Evolutionary conservation across 2,797 vertebrate species (phyloP), one percentile per base, ranked within the genome.

Genomic region (Podargus strigoides): DNA sequence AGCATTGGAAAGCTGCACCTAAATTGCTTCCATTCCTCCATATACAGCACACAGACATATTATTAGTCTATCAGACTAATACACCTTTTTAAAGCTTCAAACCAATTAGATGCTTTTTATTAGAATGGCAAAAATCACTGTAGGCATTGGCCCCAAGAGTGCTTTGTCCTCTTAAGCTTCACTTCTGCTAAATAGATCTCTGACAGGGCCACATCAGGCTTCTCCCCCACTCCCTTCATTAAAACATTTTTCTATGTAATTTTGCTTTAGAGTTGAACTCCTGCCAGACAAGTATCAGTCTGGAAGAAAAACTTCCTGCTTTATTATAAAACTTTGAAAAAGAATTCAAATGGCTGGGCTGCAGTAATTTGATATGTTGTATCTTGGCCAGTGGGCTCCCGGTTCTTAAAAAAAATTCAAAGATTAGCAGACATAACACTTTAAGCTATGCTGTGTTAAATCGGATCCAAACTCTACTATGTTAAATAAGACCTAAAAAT

Each of bases 221-320:
- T 89, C 39, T 58, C 5, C 18, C 42, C 0, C 0, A 34, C 37
- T 44, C 26, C 17, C 24, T 63, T 86, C 63, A 87, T 52, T 69
- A 84, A 39, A 91, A 39, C 14, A 84, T 78, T 91, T 85, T 92
- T 62, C 67, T 72, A 39, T 74, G 41, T 67, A 90, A 79, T 32
- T 66, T 56, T 86, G 47, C 63, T 87, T 95, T 63, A 73, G 41
- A 87, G 44, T 44, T 17, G 3, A 95, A 93, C 39, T 82, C 21
- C 18, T 75, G 81, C 73, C 95, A 89, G 84, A 27, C 23, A 73
- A 93, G 34, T 53, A 96, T 88, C 80, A 86, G 55, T 30, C 68
- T 89, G 60, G 41, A 94, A 94, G 41, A 87, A 89, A 95, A 91
- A 72, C 80, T 96, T 96, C 89, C 87, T 86, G 85, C 85, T 52